phyloP scores from a whole-genome alignment of 2,797 vertebrate species.

The Trichosurus vulpecula region DNA sequence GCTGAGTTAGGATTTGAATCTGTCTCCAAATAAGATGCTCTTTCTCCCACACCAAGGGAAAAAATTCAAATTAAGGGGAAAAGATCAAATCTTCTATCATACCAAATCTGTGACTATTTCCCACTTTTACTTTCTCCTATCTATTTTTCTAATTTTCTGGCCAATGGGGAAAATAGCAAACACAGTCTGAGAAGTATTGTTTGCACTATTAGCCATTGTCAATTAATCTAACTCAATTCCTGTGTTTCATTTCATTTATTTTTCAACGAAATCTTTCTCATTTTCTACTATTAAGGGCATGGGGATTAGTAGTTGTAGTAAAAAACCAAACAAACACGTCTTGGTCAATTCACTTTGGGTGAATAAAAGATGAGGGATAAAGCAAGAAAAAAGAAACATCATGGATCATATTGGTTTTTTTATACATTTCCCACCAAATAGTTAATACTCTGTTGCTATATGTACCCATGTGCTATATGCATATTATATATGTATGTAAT shows the following conservation, averaged over 20 bases:
- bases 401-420: background rate
- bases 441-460: conserved; percentile 12
- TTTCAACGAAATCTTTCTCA: background rate
- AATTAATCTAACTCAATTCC: background rate
- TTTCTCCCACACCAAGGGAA: background rate
- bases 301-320: background rate
- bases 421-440: conserved; percentile 1
- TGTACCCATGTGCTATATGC: background rate
- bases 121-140: background rate
- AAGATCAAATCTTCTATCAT: background rate
- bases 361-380: background rate
- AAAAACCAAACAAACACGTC: background rate
- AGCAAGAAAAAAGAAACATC: background rate
- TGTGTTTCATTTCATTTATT: background rate
- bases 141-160: background rate
- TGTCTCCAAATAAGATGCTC: background rate
- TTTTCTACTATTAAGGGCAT: background rate
- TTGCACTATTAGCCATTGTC: background rate
- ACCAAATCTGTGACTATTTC: background rate
- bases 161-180: background rate
- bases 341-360: background rate
- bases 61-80: background rate
- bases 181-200: background rate
- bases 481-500: background rate
- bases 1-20: background rate